phyloP scores from a whole-genome alignment of 2,797 vertebrate genomes.

The Aplochiton taeniatus region DNA sequence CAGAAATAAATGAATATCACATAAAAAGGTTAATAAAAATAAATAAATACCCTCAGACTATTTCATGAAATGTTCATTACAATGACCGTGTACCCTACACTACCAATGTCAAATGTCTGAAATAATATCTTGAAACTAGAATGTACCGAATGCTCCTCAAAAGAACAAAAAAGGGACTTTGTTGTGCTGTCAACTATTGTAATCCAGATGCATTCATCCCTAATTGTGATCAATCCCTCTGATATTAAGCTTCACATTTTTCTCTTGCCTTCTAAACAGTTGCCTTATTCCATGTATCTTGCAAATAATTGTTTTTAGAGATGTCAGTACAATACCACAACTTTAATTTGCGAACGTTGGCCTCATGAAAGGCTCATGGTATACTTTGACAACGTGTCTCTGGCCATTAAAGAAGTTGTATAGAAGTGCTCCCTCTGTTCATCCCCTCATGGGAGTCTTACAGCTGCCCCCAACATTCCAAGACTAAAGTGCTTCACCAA shows the following conservation, averaged over 20 bases:
- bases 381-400: background rate
- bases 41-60: no score
- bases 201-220: background rate
- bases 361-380: background rate
- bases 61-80: no score
- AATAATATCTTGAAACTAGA: no score
- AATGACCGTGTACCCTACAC: no score
- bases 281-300: background rate
- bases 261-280: background rate
- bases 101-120: no score
- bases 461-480: background rate
- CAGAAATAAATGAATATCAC: no score
- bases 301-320: background rate
- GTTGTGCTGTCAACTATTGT: background rate
- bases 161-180: background rate
- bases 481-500: constrained; percentile 6
- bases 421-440: background rate
- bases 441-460: background rate
- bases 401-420: background rate
- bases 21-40: no score
- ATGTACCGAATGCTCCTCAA: background rate
- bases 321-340: background rate
- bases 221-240: background rate
- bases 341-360: background rate
- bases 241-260: background rate